phyloP scores from a whole-genome alignment of 2,888 invertebrate species.

The Synergus laeviventris region DNA sequence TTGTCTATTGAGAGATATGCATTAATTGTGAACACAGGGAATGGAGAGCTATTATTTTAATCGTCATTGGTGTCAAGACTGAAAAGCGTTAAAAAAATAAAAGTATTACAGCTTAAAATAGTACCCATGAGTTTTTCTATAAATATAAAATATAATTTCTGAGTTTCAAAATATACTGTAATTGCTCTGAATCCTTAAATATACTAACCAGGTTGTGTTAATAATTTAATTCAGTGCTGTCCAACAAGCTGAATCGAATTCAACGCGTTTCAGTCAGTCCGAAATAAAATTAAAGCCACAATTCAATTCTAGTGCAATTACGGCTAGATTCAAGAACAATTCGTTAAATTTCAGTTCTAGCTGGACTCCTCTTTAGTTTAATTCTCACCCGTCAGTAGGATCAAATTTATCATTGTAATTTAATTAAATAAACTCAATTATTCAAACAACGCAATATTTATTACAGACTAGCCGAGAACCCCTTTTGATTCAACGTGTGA shows the following conservation, averaged over 20 bases:
- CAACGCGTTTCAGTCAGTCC: background rate
- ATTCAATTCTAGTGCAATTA: background rate
- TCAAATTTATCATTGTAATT: background rate
- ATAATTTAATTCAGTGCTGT: background rate
- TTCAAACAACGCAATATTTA: background rate
- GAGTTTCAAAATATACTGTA: background rate
- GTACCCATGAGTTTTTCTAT: background rate
- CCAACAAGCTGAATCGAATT: background rate
- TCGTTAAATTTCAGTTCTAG: background rate
- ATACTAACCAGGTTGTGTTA: background rate
- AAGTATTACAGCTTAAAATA: background rate
- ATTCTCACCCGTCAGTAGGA: background rate
- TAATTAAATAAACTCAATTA: background rate
- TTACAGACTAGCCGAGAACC: background rate
- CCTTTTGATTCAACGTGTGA: background rate
- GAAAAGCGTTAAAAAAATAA: no score
- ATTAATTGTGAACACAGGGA: background rate
- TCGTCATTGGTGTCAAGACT: no score
- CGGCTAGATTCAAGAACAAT: background rate
- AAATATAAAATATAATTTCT: background rate
- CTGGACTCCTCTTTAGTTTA: no score
- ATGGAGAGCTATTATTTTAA: no score
- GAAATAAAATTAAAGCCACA: background rate
- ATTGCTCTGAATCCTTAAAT: background rate
- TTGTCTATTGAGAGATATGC: background rate